phyloP scores from a whole-genome alignment of 2,888 invertebrate genomes.

The Agonopterix subpropinquella region DNA sequence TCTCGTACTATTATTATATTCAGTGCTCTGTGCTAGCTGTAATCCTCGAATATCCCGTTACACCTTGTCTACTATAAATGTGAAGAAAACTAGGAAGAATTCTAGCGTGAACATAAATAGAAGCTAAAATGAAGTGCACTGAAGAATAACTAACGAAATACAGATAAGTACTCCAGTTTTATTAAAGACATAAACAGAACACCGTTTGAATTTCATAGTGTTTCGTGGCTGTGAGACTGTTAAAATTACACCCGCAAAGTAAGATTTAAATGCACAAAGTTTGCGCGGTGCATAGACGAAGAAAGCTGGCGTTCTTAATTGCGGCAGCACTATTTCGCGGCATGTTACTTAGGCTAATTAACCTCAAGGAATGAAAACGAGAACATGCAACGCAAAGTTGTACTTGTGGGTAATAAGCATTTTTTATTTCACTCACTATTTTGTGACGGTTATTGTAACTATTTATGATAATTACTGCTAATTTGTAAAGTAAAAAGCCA shows the following conservation, averaged over 20 bases:
- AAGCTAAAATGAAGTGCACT: no score
- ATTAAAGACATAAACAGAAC: no score
- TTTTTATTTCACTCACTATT: not conserved
- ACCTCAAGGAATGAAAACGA: conserved; percentile 31
- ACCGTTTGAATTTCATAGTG: not conserved
- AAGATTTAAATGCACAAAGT: conserved; percentile 30
- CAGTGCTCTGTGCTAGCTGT: no score
- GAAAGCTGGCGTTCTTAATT: conserved; percentile 40
- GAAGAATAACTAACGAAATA: no score
- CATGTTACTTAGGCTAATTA: conserved; percentile 47
- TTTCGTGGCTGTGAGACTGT: conserved; percentile 11
- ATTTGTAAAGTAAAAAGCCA: no score
- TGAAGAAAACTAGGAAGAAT: no score
- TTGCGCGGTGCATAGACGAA: conserved; percentile 21
- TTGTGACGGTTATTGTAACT: not conserved
- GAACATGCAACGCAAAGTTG: conserved; percentile 24
- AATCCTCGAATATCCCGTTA: no score
- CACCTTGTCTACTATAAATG: no score
- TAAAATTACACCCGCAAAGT: conserved; percentile 28
- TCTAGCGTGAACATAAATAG: no score
- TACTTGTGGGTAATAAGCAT: not conserved
- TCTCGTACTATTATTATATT: no score
- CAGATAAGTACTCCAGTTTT: no score
- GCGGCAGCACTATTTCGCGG: conserved; percentile 34
- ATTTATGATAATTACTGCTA: no score